A percentile compares a stretch with the other conserved stretches of the same genome.
Conservation (phyloP, 2,888 invertebrate species). For the Orthosia cruda region DNA sequence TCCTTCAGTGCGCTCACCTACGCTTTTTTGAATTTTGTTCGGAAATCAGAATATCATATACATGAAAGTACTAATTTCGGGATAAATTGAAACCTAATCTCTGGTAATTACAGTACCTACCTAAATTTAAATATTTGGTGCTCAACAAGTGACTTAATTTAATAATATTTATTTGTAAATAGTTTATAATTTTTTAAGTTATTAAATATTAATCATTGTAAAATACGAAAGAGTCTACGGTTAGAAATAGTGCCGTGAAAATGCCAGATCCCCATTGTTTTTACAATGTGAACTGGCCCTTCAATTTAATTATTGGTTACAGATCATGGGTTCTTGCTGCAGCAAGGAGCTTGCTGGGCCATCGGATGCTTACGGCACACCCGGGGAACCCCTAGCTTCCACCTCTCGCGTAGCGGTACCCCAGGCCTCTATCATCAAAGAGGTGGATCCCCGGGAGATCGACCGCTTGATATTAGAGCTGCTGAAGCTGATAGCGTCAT, state of each 20-base stretch:
- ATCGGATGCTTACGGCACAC: conserved; percentile 87
- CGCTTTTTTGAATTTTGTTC: background rate
- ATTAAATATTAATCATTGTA: too few relatives aligned
- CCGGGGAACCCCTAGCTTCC: conserved; percentile 63
- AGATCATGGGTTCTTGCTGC: conserved; percentile 95
- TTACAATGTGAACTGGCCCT: background rate
- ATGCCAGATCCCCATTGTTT: too few relatives aligned
- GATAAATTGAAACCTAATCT: background rate
- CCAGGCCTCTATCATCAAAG: conserved; percentile 65
- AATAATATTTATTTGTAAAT: background rate
- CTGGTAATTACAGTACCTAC: background rate
- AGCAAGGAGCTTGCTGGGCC: conserved; percentile 93
- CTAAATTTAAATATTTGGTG: background rate
- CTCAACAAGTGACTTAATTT: background rate
- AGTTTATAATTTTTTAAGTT: too few relatives aligned
- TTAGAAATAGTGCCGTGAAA: too few relatives aligned
- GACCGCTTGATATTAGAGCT: conserved; percentile 96
- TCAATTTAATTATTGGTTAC: conserved; percentile 12
- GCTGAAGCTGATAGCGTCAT: conserved; percentile 94
- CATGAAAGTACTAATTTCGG: background rate
- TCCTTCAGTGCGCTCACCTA: too few relatives aligned
- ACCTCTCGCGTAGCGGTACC: conserved; percentile 69
- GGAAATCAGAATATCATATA: background rate
- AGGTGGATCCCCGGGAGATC: conserved; percentile 88
- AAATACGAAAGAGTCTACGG: too few relatives aligned